Evolutionary conservation across 2,113 vertebrate species (phyloP).

Genomic region (Hemichromis elongatus): DNA sequence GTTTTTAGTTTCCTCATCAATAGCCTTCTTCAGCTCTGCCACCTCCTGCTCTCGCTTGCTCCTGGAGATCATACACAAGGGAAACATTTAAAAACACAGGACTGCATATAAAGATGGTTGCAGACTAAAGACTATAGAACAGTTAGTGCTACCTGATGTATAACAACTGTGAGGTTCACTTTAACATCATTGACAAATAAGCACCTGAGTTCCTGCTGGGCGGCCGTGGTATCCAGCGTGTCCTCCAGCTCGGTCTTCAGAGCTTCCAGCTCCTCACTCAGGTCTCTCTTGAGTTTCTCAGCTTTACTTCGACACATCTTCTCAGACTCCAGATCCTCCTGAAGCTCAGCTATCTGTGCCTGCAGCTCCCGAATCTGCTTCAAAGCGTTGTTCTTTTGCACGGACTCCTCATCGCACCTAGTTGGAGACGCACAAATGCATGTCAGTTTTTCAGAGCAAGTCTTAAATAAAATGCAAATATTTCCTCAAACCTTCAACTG

Average conservation of each 20-base stretch:
- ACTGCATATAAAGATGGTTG: background rate
- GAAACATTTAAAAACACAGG: background rate
- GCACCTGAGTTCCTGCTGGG: slow-evolving; percentile 95
- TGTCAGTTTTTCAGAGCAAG: background rate
- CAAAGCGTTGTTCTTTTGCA: slow-evolving; percentile 91
- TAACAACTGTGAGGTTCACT: background rate
- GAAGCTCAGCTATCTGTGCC: slow-evolving; percentile 90
- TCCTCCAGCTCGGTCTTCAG: slow-evolving; percentile 97
- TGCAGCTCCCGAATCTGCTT: slow-evolving; percentile 92
- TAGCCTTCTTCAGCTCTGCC: slow-evolving; percentile 94
- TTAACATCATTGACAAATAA: background rate
- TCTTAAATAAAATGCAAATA: background rate
- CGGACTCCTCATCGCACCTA: slow-evolving; percentile 88
- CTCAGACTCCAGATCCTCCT: slow-evolving; percentile 95
- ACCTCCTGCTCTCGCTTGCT: slow-evolving; percentile 96
- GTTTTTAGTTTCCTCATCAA: slow-evolving; percentile 93
- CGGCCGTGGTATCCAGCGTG: slow-evolving; percentile 94
- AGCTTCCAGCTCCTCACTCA: slow-evolving; percentile 95
- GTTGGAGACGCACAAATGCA: background rate
- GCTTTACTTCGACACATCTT: slow-evolving; percentile 90
- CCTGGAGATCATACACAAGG: slow-evolving; percentile 57
- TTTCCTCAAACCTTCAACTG: background rate
- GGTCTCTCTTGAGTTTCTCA: slow-evolving; percentile 92
- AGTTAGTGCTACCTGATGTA: background rate
- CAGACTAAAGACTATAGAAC: background rate